Conservation (phyloP, 1,140 invertebrate species). For the Popillia japonica region DNA sequence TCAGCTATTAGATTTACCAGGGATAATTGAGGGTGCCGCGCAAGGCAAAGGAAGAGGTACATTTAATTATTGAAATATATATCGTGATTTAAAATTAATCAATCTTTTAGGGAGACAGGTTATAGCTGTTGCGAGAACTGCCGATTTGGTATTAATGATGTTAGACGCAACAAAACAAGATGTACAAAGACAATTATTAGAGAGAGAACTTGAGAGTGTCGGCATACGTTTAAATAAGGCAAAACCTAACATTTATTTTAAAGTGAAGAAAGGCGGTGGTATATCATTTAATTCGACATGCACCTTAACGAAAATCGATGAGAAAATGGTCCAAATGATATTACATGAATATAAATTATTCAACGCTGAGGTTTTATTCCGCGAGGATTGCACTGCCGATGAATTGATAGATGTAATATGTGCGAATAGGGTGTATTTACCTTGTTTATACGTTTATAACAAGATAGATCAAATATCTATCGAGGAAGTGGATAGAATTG, state of each 20-base stretch:
- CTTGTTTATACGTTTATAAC: slow-evolving; percentile 98
- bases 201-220: slow-evolving; percentile 94
- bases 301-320: slow-evolving; percentile 91
- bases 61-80: slow-evolving; percentile 24
- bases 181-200: slow-evolving; percentile 88
- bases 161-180: slow-evolving; percentile 97
- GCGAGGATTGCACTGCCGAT: slow-evolving; percentile 95
- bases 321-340: slow-evolving; percentile 98
- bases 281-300: slow-evolving; percentile 98
- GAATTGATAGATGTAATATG: slow-evolving; percentile 99
- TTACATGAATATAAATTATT: slow-evolving; percentile 99
- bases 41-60: slow-evolving; percentile 90
- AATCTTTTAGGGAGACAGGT: slow-evolving; percentile 74
- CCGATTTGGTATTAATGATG: slow-evolving; percentile 98
- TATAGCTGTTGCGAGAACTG: slow-evolving; percentile 95
- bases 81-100: too few species aligned
- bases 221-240: slow-evolving; percentile 94
- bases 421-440: slow-evolving; percentile 96
- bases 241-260: slow-evolving; percentile 98
- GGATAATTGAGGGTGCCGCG: slow-evolving; percentile 96
- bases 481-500: slow-evolving; percentile 97
- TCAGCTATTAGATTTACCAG: slow-evolving; percentile 96
- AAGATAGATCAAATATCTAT: slow-evolving; percentile 99
- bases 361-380: slow-evolving; percentile 96
- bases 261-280: slow-evolving; percentile 97